phyloP scores from a whole-genome alignment of 2,113 vertebrate species.

The Thamnaconus septentrionalis region DNA sequence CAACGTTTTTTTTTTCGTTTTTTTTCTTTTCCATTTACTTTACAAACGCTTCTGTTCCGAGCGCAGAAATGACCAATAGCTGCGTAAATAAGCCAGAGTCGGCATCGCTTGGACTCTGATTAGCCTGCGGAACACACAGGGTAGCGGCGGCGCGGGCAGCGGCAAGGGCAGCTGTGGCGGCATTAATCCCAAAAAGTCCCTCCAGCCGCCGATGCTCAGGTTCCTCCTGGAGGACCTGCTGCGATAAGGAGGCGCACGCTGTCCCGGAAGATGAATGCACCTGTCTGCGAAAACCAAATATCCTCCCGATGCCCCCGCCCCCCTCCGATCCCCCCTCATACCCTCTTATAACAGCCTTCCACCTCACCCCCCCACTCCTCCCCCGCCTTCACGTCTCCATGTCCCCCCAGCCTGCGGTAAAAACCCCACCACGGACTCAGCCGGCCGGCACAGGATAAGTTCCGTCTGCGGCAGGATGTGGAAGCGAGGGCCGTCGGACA shows the following conservation, averaged over 20 bases:
- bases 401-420: conserved; percentile 12
- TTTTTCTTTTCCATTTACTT: no score
- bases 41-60: no score
- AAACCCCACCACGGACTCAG: conserved; percentile 71
- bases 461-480: conserved; percentile 67
- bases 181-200: conserved; percentile 75
- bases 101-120: conserved; percentile 48
- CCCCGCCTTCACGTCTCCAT: no score
- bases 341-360: conserved; percentile 16
- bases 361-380: conserved; percentile 17
- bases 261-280: conserved; percentile 81
- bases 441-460: conserved; percentile 68
- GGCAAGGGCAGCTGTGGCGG: conserved; percentile 62
- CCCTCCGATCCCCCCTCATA: conserved; percentile 3
- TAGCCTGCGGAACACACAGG: conserved; percentile 47
- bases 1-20: no score
- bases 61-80: conserved; percentile 49
- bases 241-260: conserved; percentile 61
- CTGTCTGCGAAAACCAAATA: conserved; percentile 81
- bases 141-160: conserved; percentile 33
- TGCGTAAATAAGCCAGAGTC: conserved; percentile 51
- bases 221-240: conserved; percentile 25
- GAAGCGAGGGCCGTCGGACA: conserved; percentile 52
- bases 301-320: conserved; percentile 56
- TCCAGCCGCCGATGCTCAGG: conserved; percentile 43